These are phyloP conservation scores for Phallusia fumigata DNA, from an alignment of 23 tunicate genomes.

Conservation along the genomic window DNA sequence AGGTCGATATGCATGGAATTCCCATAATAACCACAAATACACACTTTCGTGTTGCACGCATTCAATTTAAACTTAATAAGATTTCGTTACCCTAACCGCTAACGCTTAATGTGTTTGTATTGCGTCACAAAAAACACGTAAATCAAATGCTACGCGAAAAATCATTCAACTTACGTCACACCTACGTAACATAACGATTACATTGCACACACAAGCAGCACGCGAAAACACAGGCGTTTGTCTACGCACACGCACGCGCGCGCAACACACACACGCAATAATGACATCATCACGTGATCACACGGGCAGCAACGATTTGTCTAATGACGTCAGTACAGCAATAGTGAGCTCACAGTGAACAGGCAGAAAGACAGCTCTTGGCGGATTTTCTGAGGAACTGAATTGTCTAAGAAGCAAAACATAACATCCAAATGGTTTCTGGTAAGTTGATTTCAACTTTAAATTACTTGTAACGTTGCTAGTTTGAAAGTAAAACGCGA, in stretches of 20 bases:
- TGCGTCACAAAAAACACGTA: too few species aligned
- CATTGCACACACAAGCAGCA: background rate
- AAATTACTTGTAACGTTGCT: too few species aligned
- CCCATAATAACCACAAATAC: too few species aligned
- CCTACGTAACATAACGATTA: background rate
- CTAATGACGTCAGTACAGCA: slow-evolving; percentile 83
- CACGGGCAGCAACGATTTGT: slow-evolving; percentile 49
- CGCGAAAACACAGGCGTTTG: background rate
- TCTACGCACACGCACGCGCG: background rate
- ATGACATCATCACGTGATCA: slow-evolving; percentile 96
- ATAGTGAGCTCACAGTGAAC: slow-evolving; percentile 71
- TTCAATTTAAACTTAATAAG: too few species aligned
- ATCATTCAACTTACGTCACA: background rate
- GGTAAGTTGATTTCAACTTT: slow-evolving; percentile 40
- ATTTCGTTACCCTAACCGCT: too few species aligned
- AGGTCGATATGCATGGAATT: too few species aligned
- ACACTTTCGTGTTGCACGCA: too few species aligned
- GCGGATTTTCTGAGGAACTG: background rate
- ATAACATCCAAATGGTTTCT: slow-evolving; percentile 41
- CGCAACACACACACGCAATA: slow-evolving; percentile 36
- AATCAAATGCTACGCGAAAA: too few species aligned
- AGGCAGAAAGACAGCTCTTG: background rate
- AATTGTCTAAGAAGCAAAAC: background rate
- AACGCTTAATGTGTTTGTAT: too few species aligned
- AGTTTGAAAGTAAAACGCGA: too few species aligned